These are phyloP conservation scores for Turdus rufiventris DNA, from an alignment of 2,113 vertebrate species.

Conservation along the genomic window DNA sequence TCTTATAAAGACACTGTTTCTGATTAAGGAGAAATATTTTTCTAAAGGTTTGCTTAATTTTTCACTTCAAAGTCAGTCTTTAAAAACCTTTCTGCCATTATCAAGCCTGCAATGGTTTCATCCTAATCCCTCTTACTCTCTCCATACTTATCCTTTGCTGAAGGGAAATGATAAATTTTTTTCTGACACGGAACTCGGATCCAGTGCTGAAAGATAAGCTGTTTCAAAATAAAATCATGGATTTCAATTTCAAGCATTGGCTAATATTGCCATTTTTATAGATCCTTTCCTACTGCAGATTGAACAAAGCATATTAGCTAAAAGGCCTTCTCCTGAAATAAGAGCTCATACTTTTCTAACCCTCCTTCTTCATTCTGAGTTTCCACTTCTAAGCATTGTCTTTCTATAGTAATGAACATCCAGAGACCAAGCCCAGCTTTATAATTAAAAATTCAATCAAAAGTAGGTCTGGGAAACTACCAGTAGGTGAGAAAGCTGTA, in stretches of 20 bases:
- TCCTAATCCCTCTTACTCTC: conserved; percentile 51
- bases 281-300: neutral
- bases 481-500: neutral
- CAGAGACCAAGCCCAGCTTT: neutral
- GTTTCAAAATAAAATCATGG: conserved; percentile 49
- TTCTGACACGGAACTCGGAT: conserved; percentile 12
- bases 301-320: conserved; percentile 16
- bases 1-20: neutral
- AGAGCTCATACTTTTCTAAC: neutral
- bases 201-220: conserved; percentile 44
- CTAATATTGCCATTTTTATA: conserved; percentile 39
- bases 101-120: conserved; percentile 44
- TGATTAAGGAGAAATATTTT: neutral
- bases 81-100: conserved; percentile 41
- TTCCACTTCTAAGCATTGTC: neutral
- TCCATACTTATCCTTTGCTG: conserved; percentile 50
- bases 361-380: neutral
- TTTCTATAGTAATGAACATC: neutral
- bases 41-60: conserved; percentile 36
- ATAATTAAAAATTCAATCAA: neutral
- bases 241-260: conserved; percentile 41
- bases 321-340: neutral
- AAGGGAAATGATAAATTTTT: conserved; percentile 38
- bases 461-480: neutral
- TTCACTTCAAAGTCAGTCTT: conserved; percentile 59